A percentile compares a stretch with the other conserved stretches of the same genome.
These are phyloP conservation scores for Sylvietta virens DNA, from an alignment of 2,113 vertebrate species.

Conservation along the genomic window DNA sequence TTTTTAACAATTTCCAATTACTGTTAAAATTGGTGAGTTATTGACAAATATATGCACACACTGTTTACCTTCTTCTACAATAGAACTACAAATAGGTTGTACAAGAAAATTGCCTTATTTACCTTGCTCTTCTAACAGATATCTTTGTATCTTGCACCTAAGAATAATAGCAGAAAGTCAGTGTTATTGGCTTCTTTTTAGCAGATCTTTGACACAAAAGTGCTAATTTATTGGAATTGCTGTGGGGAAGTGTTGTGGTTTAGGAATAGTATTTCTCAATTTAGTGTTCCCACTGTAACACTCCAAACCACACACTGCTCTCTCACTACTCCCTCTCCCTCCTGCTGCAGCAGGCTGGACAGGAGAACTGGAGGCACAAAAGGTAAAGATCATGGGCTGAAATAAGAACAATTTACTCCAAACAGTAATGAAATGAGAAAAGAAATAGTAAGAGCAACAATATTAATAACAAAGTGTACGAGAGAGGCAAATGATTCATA, in stretches of 20 bases:
- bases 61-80: background rate
- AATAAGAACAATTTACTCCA: background rate
- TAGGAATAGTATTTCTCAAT: background rate
- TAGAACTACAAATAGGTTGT: background rate
- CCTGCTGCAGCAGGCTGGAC: rapidly evolving
- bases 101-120: background rate
- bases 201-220: background rate
- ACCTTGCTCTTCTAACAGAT: background rate
- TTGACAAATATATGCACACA: background rate
- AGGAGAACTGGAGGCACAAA: background rate
- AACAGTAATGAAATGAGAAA: background rate
- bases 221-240: slow-evolving; percentile 28
- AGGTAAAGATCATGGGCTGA: background rate
- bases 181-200: background rate
- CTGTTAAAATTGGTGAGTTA: background rate
- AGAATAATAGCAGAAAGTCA: background rate
- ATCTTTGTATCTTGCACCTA: background rate
- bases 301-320: background rate
- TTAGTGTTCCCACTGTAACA: background rate
- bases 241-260: background rate
- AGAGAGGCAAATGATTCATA: rapidly evolving
- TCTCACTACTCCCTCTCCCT: background rate
- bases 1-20: background rate
- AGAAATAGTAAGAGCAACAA: background rate
- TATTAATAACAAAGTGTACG: rapidly evolving